These are phyloP conservation scores for Latrodectus elegans DNA, from an alignment of 2,888 invertebrate species.

Conservation along the genomic window DNA sequence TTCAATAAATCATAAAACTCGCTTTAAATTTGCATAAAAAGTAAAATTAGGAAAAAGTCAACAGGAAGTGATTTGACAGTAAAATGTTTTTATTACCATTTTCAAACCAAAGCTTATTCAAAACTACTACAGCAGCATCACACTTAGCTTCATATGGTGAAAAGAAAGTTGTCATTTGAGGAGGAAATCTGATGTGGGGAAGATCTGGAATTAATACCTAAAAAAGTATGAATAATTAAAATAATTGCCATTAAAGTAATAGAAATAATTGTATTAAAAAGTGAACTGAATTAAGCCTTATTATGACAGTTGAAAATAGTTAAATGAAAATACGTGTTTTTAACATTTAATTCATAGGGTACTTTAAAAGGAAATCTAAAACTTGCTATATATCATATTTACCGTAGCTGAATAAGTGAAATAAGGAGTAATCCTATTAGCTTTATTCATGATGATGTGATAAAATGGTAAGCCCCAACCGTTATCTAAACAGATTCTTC, in stretches of 20 bases:
- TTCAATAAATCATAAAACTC: too few species aligned
- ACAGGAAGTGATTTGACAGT: too few species aligned
- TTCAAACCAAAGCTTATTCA: slow-evolving; percentile 9
- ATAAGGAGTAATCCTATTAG: background rate
- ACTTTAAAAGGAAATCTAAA: too few species aligned
- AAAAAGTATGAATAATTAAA: background rate
- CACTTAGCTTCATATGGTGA: slow-evolving; percentile 16
- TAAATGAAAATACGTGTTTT: too few species aligned
- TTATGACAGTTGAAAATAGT: too few species aligned
- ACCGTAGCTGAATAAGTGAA: background rate
- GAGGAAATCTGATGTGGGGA: background rate
- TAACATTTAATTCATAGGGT: too few species aligned
- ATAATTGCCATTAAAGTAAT: background rate
- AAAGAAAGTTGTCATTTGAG: background rate
- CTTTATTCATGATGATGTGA: background rate
- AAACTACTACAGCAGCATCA: slow-evolving; percentile 17
- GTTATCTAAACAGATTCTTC: slow-evolving; percentile 20
- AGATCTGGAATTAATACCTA: slow-evolving; percentile 28
- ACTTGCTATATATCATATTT: background rate
- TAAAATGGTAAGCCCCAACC: slow-evolving; percentile 38
- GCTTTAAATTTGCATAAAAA: too few species aligned
- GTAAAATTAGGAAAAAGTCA: too few species aligned
- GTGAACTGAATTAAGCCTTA: background rate
- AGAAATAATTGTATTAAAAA: background rate
- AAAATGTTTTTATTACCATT: background rate